phyloP scores from a whole-genome alignment of 2,113 vertebrate species.

The Atrichornis clamosus region DNA sequence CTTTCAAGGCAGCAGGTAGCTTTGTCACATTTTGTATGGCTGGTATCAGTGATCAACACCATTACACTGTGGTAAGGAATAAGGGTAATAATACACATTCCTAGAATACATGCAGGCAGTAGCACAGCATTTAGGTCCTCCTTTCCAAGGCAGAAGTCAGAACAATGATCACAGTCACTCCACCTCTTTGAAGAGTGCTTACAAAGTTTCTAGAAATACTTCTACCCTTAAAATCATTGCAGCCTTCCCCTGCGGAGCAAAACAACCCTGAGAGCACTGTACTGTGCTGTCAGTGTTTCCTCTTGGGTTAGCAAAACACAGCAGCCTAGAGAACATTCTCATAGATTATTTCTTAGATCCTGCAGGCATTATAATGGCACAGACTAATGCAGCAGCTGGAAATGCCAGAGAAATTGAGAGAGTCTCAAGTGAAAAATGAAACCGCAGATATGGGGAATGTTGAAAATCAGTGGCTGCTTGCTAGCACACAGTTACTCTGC shows the following conservation, averaged over 20 bases:
- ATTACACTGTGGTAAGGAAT: neutral
- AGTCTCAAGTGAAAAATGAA: conserved; percentile 45
- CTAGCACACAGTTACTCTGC: neutral
- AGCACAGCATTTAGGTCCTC: neutral
- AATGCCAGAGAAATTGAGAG: neutral
- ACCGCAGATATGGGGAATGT: neutral
- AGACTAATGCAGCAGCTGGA: conserved; percentile 47
- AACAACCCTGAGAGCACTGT: neutral
- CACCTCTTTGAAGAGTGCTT: neutral
- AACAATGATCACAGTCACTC: neutral
- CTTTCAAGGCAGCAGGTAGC: neutral
- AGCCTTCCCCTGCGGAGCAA: neutral
- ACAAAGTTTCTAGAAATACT: neutral
- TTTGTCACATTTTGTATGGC: neutral
- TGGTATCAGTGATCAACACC: neutral
- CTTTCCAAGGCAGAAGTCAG: neutral
- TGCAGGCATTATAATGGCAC: conserved; percentile 30
- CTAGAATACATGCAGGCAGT: neutral
- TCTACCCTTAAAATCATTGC: neutral
- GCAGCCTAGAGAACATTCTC: conserved; percentile 21
- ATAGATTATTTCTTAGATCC: conserved; percentile 35
- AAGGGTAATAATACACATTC: neutral
- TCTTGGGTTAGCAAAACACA: conserved; percentile 9
- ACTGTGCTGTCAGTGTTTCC: neutral
- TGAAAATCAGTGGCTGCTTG: neutral